Evolutionary conservation across 2,113 vertebrate genomes (phyloP).

Genomic region (Numenius arquata): DNA sequence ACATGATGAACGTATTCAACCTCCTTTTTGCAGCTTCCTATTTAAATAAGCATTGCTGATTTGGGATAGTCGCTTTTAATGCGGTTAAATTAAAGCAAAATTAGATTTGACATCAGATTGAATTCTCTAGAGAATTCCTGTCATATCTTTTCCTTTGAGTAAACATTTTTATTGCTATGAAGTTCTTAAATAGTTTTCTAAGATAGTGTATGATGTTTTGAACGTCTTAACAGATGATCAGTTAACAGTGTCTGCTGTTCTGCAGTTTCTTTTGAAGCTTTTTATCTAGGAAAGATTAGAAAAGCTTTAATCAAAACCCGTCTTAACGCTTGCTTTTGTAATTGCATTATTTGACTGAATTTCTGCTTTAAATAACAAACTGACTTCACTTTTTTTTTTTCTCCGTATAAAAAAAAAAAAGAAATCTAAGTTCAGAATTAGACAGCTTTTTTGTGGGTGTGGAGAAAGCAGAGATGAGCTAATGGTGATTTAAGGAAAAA

Average conservation of each 20-base stretch:
- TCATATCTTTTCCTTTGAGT: background rate
- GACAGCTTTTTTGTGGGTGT: conserved; percentile 42
- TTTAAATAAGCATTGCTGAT: background rate
- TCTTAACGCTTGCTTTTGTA: background rate
- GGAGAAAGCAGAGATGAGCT: conserved; percentile 9
- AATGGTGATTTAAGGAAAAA: conserved; percentile 2
- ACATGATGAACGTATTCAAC: background rate
- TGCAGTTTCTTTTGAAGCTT: background rate
- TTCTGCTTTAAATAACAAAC: background rate
- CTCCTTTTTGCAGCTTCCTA: background rate
- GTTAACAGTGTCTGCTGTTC: background rate
- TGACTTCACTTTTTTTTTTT: background rate
- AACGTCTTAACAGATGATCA: background rate
- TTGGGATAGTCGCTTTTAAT: background rate
- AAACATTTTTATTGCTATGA: accelerated
- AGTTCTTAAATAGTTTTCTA: background rate
- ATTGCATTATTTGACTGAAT: background rate
- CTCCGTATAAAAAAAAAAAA: background rate
- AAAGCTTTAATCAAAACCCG: background rate
- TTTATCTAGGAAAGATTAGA: background rate
- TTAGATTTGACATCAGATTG: background rate
- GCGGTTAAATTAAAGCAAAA: background rate
- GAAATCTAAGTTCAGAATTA: background rate
- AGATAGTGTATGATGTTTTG: background rate
- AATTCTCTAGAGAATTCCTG: background rate